Percentiles rank a stretch among this genome's conserved stretches.
Evolutionary conservation across 2,113 vertebrate genomes (phyloP).

Genomic region (Mustelus asterias): DNA sequence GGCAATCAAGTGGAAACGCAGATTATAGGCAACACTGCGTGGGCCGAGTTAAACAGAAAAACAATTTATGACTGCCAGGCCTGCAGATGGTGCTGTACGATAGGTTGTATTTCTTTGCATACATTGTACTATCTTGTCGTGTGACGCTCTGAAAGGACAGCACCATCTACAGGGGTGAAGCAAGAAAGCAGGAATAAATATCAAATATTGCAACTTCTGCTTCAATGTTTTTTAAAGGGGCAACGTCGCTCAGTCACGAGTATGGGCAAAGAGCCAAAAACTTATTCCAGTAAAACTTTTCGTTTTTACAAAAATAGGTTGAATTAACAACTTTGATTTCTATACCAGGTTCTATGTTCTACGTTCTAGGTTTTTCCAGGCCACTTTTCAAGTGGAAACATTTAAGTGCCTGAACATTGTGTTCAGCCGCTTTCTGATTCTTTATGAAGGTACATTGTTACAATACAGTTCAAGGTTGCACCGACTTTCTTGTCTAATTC

Average conservation of each 20-base stretch:
- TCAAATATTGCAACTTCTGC: not conserved
- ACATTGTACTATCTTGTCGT: conserved; percentile 27
- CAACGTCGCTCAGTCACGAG: not conserved
- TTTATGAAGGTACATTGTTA: not conserved
- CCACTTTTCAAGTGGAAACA: not conserved
- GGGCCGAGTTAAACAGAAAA: conserved; percentile 27
- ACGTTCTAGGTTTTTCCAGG: too few relatives aligned
- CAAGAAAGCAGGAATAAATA: not conserved
- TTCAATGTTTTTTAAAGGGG: not conserved
- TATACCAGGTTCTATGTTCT: not conserved
- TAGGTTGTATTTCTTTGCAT: not conserved
- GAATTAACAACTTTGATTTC: not conserved
- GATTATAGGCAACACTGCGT: conserved; percentile 18
- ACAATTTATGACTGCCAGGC: conserved; percentile 11
- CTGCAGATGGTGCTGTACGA: conserved; percentile 17
- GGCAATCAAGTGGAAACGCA: not conserved
- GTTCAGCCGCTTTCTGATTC: not conserved
- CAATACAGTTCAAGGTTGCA: not conserved
- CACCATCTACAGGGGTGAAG: conserved; percentile 30
- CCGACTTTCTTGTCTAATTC: not conserved
- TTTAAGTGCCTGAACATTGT: not conserved
- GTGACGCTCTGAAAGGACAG: conserved; percentile 1
- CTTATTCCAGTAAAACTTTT: not conserved
- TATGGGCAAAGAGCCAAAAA: not conserved
- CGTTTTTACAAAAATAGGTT: not conserved